Percentiles rank a stretch among this genome's conserved stretches.
Evolutionary conservation across 1,140 invertebrate species (phyloP).

Genomic region (Drosophila ohnishii): DNA sequence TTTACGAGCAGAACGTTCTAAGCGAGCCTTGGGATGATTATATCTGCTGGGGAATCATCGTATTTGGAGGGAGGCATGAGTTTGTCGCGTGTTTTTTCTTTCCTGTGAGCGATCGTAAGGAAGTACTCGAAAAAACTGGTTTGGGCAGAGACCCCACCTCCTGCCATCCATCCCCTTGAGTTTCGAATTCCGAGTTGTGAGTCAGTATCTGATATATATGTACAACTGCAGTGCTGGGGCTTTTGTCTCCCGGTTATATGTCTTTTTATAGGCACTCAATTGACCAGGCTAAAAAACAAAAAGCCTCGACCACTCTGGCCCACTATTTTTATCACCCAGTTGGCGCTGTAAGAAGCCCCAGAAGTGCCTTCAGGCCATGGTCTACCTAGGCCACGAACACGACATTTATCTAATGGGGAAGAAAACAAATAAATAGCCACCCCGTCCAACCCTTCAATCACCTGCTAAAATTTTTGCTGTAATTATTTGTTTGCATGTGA

Average conservation of each 20-base stretch:
- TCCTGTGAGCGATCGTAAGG: constrained; percentile 55
- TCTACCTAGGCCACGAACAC: constrained; percentile 4
- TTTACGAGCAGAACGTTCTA: constrained; percentile 47
- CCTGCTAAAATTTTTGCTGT: constrained; percentile 41
- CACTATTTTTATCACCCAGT: constrained; percentile 19
- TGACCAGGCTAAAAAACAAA: constrained; percentile 33
- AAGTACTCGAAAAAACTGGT: constrained; percentile 49
- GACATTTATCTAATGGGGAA: constrained; percentile 36
- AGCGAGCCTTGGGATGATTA: constrained; percentile 65
- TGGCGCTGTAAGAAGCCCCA: constrained; percentile 50
- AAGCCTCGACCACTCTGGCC: constrained; percentile 19
- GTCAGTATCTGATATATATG: constrained; percentile 46
- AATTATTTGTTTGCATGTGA: constrained; percentile 76
- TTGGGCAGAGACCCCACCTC: constrained; percentile 8
- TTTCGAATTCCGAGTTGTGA: constrained; percentile 13
- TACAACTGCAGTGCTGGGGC: constrained; percentile 22
- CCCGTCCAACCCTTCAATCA: constrained; percentile 40
- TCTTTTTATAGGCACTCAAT: constrained; percentile 36
- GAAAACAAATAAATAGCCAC: constrained; percentile 17
- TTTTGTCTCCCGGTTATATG: constrained; percentile 18
- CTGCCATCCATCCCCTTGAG: background rate
- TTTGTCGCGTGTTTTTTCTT: constrained; percentile 54
- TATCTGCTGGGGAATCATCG: constrained; percentile 46
- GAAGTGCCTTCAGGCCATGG: constrained; percentile 41
- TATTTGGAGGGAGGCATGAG: constrained; percentile 51